These are phyloP conservation scores for Crematogaster levior DNA, from an alignment of 2,888 invertebrate species.

Conservation along the genomic window DNA sequence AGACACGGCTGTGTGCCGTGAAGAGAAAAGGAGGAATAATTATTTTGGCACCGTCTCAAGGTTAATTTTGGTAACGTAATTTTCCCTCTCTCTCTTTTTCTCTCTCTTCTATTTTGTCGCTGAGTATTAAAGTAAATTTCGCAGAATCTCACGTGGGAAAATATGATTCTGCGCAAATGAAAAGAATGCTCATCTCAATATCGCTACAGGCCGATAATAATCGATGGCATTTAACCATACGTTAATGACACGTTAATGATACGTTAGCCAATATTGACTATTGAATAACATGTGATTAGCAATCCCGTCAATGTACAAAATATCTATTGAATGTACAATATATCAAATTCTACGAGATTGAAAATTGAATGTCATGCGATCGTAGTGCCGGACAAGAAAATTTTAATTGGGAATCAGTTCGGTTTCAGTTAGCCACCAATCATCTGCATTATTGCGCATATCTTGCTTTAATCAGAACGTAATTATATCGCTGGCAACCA, in stretches of 20 bases:
- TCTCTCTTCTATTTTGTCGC: background rate
- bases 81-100: background rate
- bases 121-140: constrained; percentile 18
- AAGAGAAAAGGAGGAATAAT: constrained; percentile 29
- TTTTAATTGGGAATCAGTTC: constrained; percentile 32
- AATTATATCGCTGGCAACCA: constrained; percentile 36
- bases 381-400: background rate
- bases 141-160: background rate
- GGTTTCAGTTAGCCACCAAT: constrained; percentile 21
- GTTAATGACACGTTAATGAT: background rate
- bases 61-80: constrained; percentile 56
- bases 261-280: background rate
- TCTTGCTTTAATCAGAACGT: constrained; percentile 30
- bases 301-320: background rate
- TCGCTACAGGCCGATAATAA: background rate
- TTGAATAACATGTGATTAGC: constrained; percentile 4
- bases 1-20: background rate
- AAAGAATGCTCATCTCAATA: background rate
- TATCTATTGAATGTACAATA: background rate
- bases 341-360: background rate
- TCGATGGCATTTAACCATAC: background rate
- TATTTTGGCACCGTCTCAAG: constrained; percentile 42
- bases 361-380: background rate
- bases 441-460: constrained; percentile 28
- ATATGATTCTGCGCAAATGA: background rate